Base-by-base conservation (phyloP, 2,888 invertebrate species). In the Therioaphis trifolii region DNA sequence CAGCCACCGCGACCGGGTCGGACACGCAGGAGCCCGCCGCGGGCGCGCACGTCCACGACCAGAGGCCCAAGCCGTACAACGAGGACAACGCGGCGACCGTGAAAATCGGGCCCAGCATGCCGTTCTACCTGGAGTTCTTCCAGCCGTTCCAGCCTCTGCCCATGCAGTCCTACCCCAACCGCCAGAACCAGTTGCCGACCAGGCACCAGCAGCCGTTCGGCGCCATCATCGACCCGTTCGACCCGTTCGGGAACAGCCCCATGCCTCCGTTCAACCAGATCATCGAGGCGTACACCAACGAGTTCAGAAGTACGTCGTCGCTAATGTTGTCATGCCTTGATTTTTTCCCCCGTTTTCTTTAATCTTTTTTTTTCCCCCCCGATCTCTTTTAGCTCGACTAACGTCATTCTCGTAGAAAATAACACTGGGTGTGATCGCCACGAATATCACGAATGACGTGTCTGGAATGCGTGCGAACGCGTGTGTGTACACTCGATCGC, bases 261-360 rank as follows among this genome's bases (percentile, higher is more conserved):
- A 52, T 78, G 61, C 46, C 35, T 2, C 40, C 79, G 2, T 72
- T 80, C 35, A n/a, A 49, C 18, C 58, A 46, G 46, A 9, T 80
- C 61, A n/a, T 80, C 46, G 40, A 80, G 21, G 80, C 71, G 27
- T 80, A 80, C 71, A 61, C 69, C 46, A 69, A 80, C 40, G 80
- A 80, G 21, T 80, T 80, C 29, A 80, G 46, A 80, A 43, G 80
- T 80, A 61, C 21, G 77, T 61, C 24, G 35, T 0, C 35, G 15
- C 4, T 7, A 52, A 52, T 15, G 52, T 52, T 18, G 15, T 52
- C n/a, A 35, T 7, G 35, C 35, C 35, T 7, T 35, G 3, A 5
- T 35, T 3, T 35, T 35, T 35, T 5, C 7, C 35, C 4, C 7
- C 35, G 35, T 7, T 35, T 35, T 35, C 7, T 35, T 35, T 3